Evolutionary conservation across 2,113 vertebrate genomes (phyloP).

Genomic region (Rhodinocichla rosea): DNA sequence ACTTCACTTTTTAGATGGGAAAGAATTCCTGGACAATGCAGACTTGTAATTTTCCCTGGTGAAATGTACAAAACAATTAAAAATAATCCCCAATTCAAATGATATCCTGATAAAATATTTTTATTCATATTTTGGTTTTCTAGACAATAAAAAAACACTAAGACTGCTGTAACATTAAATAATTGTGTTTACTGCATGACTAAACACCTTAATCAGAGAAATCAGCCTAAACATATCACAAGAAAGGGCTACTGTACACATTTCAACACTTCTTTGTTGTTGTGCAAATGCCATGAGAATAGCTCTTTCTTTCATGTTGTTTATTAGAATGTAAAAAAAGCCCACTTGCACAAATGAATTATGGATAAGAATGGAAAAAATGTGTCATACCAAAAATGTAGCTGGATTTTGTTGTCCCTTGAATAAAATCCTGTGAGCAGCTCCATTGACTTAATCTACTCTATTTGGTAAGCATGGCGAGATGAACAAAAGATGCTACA

Average conservation of each 20-base stretch:
- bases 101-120: neutral
- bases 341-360: slow-evolving; percentile 44
- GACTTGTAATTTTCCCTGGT: neutral
- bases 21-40: neutral
- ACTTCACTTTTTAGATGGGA: neutral
- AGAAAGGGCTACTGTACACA: slow-evolving; percentile 50
- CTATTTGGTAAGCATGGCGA: neutral
- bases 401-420: neutral
- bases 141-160: neutral
- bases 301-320: slow-evolving; percentile 19
- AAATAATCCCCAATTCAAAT: neutral
- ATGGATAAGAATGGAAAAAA: slow-evolving; percentile 50
- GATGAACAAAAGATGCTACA: neutral
- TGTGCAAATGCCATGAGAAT: slow-evolving; percentile 17
- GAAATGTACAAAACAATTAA: neutral
- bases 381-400: neutral
- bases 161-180: neutral
- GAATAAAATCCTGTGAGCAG: neutral
- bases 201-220: slow-evolving; percentile 20
- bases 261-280: slow-evolving; percentile 17
- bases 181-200: neutral
- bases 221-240: neutral
- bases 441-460: neutral
- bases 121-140: neutral
- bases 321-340: slow-evolving; percentile 51